Conservation (phyloP, 2,888 invertebrate genomes). For the Caenorhabditis plicata region DNA sequence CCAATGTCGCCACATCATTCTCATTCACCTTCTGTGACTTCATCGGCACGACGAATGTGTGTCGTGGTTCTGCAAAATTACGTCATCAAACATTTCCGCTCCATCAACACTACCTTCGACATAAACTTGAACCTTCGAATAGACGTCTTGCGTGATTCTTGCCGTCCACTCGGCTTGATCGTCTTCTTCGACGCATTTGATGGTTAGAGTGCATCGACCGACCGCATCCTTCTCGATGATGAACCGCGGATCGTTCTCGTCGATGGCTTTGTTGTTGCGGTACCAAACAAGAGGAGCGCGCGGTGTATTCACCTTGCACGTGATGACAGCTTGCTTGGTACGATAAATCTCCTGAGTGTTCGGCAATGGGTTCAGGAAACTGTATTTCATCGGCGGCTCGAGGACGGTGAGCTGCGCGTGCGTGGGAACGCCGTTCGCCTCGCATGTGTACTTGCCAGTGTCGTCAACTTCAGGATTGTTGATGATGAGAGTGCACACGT, state of each 20-base stretch:
- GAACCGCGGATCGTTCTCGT: slow-evolving; percentile 69
- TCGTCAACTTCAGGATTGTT: slow-evolving; percentile 88
- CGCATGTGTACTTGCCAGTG: slow-evolving; percentile 91
- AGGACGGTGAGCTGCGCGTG: slow-evolving; percentile 92
- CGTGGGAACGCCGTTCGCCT: slow-evolving; percentile 85
- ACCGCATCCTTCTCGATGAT: slow-evolving; percentile 88
- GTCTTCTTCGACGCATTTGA: slow-evolving; percentile 80
- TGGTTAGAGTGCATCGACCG: slow-evolving; percentile 83
- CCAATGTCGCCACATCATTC: slow-evolving; percentile 86
- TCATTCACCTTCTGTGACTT: slow-evolving; percentile 90
- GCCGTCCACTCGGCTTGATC: slow-evolving; percentile 88
- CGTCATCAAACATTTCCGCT: neutral
- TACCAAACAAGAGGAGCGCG: slow-evolving; percentile 93
- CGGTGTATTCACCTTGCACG: slow-evolving; percentile 89
- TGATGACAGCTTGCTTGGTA: slow-evolving; percentile 80
- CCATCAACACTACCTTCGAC: slow-evolving; percentile 73
- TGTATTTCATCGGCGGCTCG: slow-evolving; percentile 90
- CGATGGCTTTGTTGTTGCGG: slow-evolving; percentile 78
- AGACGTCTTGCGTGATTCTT: slow-evolving; percentile 83
- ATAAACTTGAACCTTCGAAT: slow-evolving; percentile 80
- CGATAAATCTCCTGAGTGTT: slow-evolving; percentile 86
- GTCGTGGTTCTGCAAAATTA: slow-evolving; percentile 76
- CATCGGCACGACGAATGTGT: slow-evolving; percentile 77
- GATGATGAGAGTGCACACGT: slow-evolving; percentile 86
- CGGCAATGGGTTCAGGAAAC: slow-evolving; percentile 85